Evolutionary conservation across 2,888 invertebrate species (phyloP), one percentile per base, ranked within the genome.

Genomic region (Dicyrtoma fusca): DNA sequence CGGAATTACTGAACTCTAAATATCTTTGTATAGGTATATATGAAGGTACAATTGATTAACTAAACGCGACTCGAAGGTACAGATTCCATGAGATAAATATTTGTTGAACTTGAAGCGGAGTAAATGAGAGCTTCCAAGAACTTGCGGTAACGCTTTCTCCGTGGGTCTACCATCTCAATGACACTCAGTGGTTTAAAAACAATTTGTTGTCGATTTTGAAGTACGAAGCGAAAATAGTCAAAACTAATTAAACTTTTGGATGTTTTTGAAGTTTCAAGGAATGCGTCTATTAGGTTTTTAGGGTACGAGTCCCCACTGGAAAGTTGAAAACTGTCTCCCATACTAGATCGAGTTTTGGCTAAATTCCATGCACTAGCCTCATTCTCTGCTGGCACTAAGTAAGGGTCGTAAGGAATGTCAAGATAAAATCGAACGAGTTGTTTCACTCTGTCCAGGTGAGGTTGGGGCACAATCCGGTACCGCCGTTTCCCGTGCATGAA

Each of bases 331-430:
- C 21, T 23, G 13, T 34, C 55, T 11, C 6, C 63, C 57, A 19
- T 47, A 42, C 23, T 53, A 19, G 14, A n/a, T 11, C 21, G 21
- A 25, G 62, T 45, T 47, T 61, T 34, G 13, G 59, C 34, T 14
- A 74, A 17, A 34, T 61, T 73, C 72, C 72, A 72, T 11, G 23
- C 57, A 0, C 69, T 47, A 1, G 64, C 66, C 21, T 72, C 70
- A 64, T 77, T 77, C 23, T 77, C 77, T 0, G 76, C 77, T 11
- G 69, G 44, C 17, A 77, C 69, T 17, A 76, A 45, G 34, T 69
- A 61, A 1, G 74, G 71, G 59, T 72, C 74, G 53, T 73, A 73
- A 14, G 74, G 47, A 17, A 75, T 57, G 11, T 75, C 62, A 23
- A 75, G 64, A 19, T 76, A 49, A 1, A 57, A 44, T 26, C 70